Conservation (phyloP, 2,888 invertebrate species). For the Frankliniella fusca region DNA sequence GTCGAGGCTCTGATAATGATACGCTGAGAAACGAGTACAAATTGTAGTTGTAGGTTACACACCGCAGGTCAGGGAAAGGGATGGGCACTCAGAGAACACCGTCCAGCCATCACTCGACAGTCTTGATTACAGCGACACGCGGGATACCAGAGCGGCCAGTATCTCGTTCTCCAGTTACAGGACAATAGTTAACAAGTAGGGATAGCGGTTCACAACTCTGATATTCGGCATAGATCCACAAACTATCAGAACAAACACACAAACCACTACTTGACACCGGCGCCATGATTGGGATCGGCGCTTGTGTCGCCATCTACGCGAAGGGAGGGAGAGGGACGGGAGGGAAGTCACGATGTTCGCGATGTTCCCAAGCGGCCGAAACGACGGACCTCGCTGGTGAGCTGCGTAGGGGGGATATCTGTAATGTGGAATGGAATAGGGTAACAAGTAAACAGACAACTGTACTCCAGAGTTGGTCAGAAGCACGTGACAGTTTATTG, state of each 20-base stretch:
- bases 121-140: not conserved
- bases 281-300: not conserved
- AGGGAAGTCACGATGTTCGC: not conserved
- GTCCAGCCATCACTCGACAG: not conserved
- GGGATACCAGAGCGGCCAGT: not conserved
- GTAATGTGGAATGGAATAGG: too few relatives aligned
- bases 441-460: too few relatives aligned
- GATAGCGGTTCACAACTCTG: not conserved
- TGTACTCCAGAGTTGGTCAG: too few relatives aligned
- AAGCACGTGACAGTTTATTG: too few relatives aligned
- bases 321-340: not conserved
- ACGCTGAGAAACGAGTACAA: not conserved
- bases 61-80: constrained; percentile 17
- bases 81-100: constrained; percentile 4
- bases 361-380: too few relatives aligned
- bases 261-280: not conserved
- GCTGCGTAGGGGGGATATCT: too few relatives aligned
- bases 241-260: not conserved
- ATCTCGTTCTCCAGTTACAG: not conserved
- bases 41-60: not conserved
- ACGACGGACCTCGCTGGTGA: too few relatives aligned
- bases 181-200: not conserved
- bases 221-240: not conserved
- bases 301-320: not conserved
- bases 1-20: not conserved